These are phyloP conservation scores for Drosophila willistoni DNA, from an alignment of 1,140 invertebrate species.

Conservation along the genomic window DNA sequence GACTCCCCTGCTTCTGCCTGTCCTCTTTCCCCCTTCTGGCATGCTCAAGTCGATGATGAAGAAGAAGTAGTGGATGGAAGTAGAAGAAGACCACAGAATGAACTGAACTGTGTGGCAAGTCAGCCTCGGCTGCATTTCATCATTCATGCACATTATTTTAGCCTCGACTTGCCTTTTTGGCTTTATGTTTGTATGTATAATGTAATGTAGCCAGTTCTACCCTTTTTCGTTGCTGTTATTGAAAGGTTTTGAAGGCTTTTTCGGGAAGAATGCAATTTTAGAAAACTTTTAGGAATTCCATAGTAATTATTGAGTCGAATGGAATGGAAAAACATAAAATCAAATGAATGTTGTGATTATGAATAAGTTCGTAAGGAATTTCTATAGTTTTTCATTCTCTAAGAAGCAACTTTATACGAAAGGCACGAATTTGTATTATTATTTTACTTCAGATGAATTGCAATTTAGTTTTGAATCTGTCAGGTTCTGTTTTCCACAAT, in stretches of 20 bases:
- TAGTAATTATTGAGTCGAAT: constrained; percentile 3
- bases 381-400: neutral
- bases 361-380: neutral
- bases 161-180: constrained; percentile 15
- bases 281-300: constrained; percentile 8
- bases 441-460: neutral
- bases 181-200: constrained; percentile 1
- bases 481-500: no score
- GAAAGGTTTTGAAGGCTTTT: constrained; percentile 8
- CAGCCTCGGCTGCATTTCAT: constrained; percentile 76
- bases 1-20: neutral
- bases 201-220: neutral
- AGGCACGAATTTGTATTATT: no score
- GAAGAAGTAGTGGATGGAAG: constrained; percentile 17
- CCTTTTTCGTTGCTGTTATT: neutral
- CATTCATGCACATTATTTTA: constrained; percentile 78
- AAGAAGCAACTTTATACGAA: no score
- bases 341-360: neutral
- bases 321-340: neutral
- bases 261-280: constrained; percentile 1
- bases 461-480: no score
- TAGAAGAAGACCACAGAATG: constrained; percentile 18
- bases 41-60: neutral
- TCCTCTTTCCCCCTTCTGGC: neutral
- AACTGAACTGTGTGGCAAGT: constrained; percentile 33